Conservation (phyloP, 2,797 vertebrate species). For the Bovichtus variegatus region DNA sequence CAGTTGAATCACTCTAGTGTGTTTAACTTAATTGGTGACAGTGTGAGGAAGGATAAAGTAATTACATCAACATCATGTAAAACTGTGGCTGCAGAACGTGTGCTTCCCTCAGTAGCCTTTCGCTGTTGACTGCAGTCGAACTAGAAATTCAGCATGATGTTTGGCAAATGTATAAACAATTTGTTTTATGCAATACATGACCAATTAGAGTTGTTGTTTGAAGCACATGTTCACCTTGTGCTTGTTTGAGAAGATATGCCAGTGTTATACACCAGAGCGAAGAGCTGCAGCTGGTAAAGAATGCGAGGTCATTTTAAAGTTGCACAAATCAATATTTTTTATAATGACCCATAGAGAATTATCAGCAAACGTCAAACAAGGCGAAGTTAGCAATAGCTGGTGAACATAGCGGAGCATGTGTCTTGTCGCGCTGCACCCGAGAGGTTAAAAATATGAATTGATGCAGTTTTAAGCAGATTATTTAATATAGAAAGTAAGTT, state of each 20-base stretch:
- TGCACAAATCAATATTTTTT: background rate
- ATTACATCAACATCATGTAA: background rate
- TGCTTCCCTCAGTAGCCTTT: background rate
- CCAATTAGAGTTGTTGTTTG: background rate
- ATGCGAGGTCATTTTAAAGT: background rate
- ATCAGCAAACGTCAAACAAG: too few species aligned
- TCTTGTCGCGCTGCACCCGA: background rate
- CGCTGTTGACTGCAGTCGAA: background rate
- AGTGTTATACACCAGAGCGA: background rate
- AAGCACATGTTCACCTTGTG: background rate
- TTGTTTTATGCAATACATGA: background rate
- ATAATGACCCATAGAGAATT: too few species aligned
- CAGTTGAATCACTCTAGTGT: background rate
- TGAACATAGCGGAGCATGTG: background rate
- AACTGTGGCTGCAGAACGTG: background rate
- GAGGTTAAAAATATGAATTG: background rate
- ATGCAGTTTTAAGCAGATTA: background rate
- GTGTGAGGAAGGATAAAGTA: background rate
- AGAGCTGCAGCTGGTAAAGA: background rate
- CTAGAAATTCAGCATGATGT: background rate
- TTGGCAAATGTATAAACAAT: background rate
- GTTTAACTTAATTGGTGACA: constrained; percentile 11
- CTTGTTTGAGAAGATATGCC: background rate
- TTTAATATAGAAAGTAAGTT: background rate
- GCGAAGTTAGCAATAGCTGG: background rate